Percentiles rank a stretch among this genome's conserved stretches.
These are phyloP conservation scores for Drosophila sordidula DNA, from an alignment of 2,888 invertebrate genomes.

Conservation along the genomic window DNA sequence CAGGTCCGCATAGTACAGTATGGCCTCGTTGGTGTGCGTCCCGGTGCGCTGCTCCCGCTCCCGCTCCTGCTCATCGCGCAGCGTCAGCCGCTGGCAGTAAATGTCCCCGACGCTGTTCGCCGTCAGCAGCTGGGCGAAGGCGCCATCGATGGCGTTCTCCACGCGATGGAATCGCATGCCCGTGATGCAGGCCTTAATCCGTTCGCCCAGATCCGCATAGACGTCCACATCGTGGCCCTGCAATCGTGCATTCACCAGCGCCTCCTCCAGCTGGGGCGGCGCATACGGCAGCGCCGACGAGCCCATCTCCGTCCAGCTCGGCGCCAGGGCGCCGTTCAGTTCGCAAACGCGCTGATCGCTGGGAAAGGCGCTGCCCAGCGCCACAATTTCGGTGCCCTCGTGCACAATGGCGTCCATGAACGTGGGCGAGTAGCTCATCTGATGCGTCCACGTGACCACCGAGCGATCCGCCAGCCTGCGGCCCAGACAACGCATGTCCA, in stretches of 20 bases:
- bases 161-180: slow-evolving; percentile 72
- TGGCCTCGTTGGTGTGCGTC: slow-evolving; percentile 52
- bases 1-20: slow-evolving; percentile 60
- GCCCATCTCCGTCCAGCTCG: slow-evolving; percentile 27
- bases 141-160: slow-evolving; percentile 32
- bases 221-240: slow-evolving; percentile 64
- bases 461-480: slow-evolving; percentile 59
- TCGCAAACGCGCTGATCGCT: slow-evolving; percentile 81
- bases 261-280: slow-evolving; percentile 72
- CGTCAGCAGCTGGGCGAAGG: slow-evolving; percentile 66
- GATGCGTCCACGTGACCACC: slow-evolving; percentile 82
- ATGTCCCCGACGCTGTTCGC: slow-evolving; percentile 82
- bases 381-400: slow-evolving; percentile 72
- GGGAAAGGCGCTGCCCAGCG: slow-evolving; percentile 66
- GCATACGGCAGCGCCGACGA: slow-evolving; percentile 75
- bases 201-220: slow-evolving; percentile 65
- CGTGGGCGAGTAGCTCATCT: slow-evolving; percentile 75
- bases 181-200: slow-evolving; percentile 75
- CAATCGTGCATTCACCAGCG: slow-evolving; percentile 58
- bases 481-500: slow-evolving; percentile 77
- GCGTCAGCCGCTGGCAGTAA: slow-evolving; percentile 60
- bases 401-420: slow-evolving; percentile 68
- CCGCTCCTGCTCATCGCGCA: slow-evolving; percentile 36
- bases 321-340: slow-evolving; percentile 38
- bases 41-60: slow-evolving; percentile 53